Base-by-base conservation (phyloP, 2,888 invertebrate species). In the Scaptomyza flava region DNA sequence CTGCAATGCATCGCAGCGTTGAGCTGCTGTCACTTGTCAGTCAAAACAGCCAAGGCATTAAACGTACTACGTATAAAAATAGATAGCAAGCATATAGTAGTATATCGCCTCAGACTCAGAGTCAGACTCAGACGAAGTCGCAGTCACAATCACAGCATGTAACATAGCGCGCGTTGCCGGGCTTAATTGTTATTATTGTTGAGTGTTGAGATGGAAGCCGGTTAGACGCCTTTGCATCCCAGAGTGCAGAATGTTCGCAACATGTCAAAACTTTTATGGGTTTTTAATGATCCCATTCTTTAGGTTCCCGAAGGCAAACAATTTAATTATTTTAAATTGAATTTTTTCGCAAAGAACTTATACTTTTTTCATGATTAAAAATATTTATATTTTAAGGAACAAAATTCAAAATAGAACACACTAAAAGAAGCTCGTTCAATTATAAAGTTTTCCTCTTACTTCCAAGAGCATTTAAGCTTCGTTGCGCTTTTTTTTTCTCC, bases 111-210 rank as follows among this genome's bases (percentile, higher is more conserved):
- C n/a, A n/a, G n/a, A n/a, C n/a, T n/a, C n/a, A n/a, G n/a, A n/a
- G n/a, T n/a, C n/a, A n/a, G n/a, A n/a, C 17, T 2, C 5, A 30
- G 6, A 23, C n/a, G 1, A 27, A 27, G 27, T 27, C 14, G 0
- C 31, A 48, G 48, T 6, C 20, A 9, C 36, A 47, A 36, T 57
- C 63, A 34, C 51, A 64, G 53, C 75, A 61, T 71, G 66, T 48
- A 59, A 60, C 72, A 60, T 61, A 36, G 52, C 58, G 56, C 58
- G 56, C 62, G 63, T 68, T 79, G 77, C 70, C 77, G 65, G 76
- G 66, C 80, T 82, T 82, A 82, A 82, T 81, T 81, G 70, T 80
- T 72, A 78, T 78, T 80, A 81, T 80, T 80, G 81, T 82, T 78
- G 69, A 64, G 69, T 64, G 69, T 72, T 71, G 67, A 57, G 42